Percentiles rank a stretch among this genome's conserved stretches.
These are phyloP conservation scores for Poecile montanus DNA, from an alignment of 2,797 vertebrate species.

Conservation along the genomic window DNA sequence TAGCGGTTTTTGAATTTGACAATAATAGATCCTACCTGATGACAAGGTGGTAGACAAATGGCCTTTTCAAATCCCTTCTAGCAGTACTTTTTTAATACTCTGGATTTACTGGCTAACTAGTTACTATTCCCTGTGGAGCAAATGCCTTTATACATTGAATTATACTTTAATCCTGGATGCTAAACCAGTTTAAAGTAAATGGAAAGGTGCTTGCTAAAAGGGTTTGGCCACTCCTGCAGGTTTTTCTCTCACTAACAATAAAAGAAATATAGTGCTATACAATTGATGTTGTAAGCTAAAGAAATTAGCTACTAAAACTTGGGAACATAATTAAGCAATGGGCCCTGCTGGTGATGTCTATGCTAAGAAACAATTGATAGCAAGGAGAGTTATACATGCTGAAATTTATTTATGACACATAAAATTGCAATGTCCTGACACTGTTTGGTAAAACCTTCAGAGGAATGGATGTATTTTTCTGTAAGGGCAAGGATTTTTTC, in stretches of 20 bases:
- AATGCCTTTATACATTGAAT: neutral
- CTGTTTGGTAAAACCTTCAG: neutral
- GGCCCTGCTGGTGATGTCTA: neutral
- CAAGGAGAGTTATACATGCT: neutral
- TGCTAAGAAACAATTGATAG: neutral
- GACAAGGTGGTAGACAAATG: neutral
- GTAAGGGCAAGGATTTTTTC: neutral
- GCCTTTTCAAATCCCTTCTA: neutral
- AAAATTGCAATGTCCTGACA: neutral
- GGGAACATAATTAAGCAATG: conserved; percentile 33
- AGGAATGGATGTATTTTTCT: neutral
- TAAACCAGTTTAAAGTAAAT: conserved; percentile 1
- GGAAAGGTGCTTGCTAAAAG: neutral
- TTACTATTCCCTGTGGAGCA: neutral
- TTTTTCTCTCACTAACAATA: conserved; percentile 13
- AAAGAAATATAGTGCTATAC: conserved; percentile 29
- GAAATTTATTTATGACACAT: neutral
- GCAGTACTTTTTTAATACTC: neutral
- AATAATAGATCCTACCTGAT: neutral
- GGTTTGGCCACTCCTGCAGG: neutral
- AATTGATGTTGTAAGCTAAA: conserved; percentile 16
- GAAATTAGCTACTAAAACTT: conserved; percentile 62
- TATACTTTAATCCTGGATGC: neutral
- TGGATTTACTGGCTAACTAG: neutral
- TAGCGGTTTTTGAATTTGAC: neutral